These are phyloP conservation scores for Neolamprologus fasciatus DNA, from an alignment of 2,113 vertebrate species.

Conservation along the genomic window DNA sequence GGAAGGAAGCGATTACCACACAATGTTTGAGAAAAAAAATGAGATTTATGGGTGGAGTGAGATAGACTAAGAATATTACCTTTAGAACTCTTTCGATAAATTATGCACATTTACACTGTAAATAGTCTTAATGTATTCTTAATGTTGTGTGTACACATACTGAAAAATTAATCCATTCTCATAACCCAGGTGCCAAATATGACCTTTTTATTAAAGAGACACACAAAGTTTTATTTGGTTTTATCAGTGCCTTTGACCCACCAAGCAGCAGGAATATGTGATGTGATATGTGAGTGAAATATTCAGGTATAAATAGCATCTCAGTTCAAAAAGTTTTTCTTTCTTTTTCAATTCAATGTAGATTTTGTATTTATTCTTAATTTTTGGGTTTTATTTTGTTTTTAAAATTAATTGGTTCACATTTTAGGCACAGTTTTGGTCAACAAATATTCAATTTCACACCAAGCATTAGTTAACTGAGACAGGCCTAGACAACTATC, in stretches of 20 bases:
- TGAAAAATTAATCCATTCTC: neutral
- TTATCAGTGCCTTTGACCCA: neutral
- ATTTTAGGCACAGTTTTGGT: neutral
- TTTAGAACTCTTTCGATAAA: neutral
- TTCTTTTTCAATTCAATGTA: neutral
- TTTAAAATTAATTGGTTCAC: neutral
- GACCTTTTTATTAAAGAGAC: neutral
- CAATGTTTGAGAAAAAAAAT: neutral
- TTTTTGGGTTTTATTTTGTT: neutral
- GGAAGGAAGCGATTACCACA: neutral
- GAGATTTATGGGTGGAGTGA: neutral
- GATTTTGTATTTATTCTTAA: neutral
- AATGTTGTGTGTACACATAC: neutral
- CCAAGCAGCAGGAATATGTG: neutral
- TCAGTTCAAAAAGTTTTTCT: neutral
- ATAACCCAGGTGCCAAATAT: neutral
- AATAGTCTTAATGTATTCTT: neutral
- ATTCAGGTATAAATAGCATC: neutral
- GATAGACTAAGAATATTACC: neutral
- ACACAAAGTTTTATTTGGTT: neutral
- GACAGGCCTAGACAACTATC: neutral
- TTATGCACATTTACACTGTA: neutral
- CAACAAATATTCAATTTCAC: neutral
- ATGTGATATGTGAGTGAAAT: neutral
- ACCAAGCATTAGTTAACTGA: neutral